Base-by-base conservation (phyloP, 2,797 vertebrate species). In the Alcedo atthis region DNA sequence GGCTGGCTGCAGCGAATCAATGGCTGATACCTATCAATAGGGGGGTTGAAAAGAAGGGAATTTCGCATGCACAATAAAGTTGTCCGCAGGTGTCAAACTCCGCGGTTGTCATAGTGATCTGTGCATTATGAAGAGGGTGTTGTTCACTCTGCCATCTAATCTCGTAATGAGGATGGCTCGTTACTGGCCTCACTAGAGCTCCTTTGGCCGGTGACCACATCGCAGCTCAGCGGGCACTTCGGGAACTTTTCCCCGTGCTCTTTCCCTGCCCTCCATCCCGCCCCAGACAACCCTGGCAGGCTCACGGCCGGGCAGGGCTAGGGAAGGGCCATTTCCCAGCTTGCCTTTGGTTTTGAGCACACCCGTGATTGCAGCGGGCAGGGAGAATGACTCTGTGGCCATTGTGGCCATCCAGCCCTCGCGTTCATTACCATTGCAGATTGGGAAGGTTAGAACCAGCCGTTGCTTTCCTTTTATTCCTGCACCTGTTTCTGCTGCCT, bases 81-180 rank as follows among this genome's bases (percentile, higher is more conserved):
- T 97, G 92, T 97, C 97, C 97, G 93, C 89, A 89, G 97, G 95
- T 96, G 92, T 95, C 94, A 93, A 96, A 97, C 96, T 95, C 94
- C 24, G 53, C 32, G 95, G 97, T 98, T 98, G 97, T 97, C 97
- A 98, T 98, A 97, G 97, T 58, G 84, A 98, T 97, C 81, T 94
- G 97, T 96, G 97, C 96, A 96, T 97, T 97, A 97, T 97, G 97
- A 96, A 97, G 95, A 94, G 96, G 96, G 95, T 94, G 97, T 95
- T 97, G 95, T 96, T 97, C 96, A 33, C 89, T 96, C 95, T 58
- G n/a, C 90, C 94, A 95, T 97, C 97, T 97, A 94, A 97, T 97
- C 96, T 97, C 87, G 63, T 96, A 97, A 97, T 96, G 97, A 97
- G 96, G 84, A 87, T 17, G 32, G 88, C 96, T 97, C 94, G 94